Conservation (phyloP, 2,797 vertebrate species). For the Spinibarbus caldwelli region DNA sequence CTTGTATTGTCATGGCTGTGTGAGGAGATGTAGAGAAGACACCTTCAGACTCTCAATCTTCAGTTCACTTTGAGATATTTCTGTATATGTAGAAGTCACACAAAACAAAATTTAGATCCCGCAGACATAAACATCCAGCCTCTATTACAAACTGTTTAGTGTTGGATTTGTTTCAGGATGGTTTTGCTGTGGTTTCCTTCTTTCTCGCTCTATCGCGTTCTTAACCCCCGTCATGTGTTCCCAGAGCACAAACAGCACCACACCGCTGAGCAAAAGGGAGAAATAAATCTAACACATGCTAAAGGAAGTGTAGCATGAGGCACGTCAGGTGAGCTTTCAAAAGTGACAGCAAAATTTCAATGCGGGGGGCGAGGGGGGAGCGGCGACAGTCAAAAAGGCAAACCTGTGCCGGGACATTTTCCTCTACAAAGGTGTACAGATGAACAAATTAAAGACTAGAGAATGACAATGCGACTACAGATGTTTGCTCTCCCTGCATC, state of each 20-base stretch:
- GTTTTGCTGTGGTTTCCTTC: slow-evolving; percentile 38
- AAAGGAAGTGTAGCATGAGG: slow-evolving; percentile 44
- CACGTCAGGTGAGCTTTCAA: slow-evolving; percentile 55
- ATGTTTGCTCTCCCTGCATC: slow-evolving; percentile 91
- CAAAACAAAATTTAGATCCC: slow-evolving; percentile 33
- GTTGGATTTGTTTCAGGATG: slow-evolving; percentile 39
- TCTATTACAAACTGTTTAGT: slow-evolving; percentile 31
- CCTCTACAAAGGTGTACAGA: slow-evolving; percentile 86
- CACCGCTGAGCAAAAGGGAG: slow-evolving; percentile 30
- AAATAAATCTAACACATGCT: slow-evolving; percentile 52
- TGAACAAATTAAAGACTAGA: slow-evolving; percentile 93
- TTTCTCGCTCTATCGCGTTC: not conserved
- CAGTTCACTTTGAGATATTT: slow-evolving; percentile 33
- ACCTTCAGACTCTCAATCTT: slow-evolving; percentile 17
- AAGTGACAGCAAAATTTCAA: slow-evolving; percentile 60
- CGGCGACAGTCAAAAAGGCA: slow-evolving; percentile 64
- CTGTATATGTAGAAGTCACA: slow-evolving; percentile 17
- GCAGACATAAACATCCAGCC: slow-evolving; percentile 26
- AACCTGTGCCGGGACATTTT: slow-evolving; percentile 77
- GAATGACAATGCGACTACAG: slow-evolving; percentile 92
- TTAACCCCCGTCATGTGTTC: slow-evolving; percentile 17
- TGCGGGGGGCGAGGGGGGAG: slow-evolving; percentile 38
- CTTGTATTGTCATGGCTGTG: not conserved
- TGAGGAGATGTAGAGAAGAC: not conserved
- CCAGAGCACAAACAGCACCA: slow-evolving; percentile 48